Evolutionary conservation across 2,888 invertebrate species (phyloP), one percentile per base, ranked within the genome.

Genomic region (Druceiella hillmani): DNA sequence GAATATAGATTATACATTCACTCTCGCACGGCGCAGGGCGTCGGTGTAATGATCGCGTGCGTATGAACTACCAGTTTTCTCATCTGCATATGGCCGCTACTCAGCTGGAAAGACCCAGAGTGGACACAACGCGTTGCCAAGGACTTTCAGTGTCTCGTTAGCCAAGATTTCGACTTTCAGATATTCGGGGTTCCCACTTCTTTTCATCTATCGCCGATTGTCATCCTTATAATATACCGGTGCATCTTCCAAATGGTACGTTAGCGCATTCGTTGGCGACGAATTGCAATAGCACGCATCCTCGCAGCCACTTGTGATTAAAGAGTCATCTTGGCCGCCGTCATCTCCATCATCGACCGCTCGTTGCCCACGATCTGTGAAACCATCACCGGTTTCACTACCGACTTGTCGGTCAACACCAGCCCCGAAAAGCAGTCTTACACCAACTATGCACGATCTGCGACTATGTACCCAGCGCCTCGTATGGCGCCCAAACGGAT

Each of bases 171-270:
- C 44, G 79, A 81, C 46, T 84, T 83, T 58, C 88, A 92, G 68
- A 82, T 92, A 56, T 92, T 91, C 57, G 91, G 91, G 17, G 92
- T 92, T 0, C 81, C 86, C 17, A 87, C 88, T 16, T 91, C 92
- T 24, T 94, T 94, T 66, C 94, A 92, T 62, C 78, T 90, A 46
- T 94, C 94, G 15, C 78, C 93, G 30, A 71, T 87, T 43, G 81
- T 90, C 36, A 92, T 95, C 57, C 76, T 94, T 50, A 78, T 89
- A 54, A 76, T 94, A 30, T 94, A 94, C 69, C 90, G 88, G 84
- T 79, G 88, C 59, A 93, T 86, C 73, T 85, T 87, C 67, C 83
- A 89, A 62, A 88, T 91, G 4, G 94, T 94, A 4, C 75, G 89
- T 41, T 84, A 84, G 61, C 77, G 91, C 59, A 92, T 92, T 55